A percentile compares a stretch with the other conserved stretches of the same genome.
These are phyloP conservation scores for Amblyteles armatorius DNA, from an alignment of 2,888 invertebrate species.

Conservation along the genomic window DNA sequence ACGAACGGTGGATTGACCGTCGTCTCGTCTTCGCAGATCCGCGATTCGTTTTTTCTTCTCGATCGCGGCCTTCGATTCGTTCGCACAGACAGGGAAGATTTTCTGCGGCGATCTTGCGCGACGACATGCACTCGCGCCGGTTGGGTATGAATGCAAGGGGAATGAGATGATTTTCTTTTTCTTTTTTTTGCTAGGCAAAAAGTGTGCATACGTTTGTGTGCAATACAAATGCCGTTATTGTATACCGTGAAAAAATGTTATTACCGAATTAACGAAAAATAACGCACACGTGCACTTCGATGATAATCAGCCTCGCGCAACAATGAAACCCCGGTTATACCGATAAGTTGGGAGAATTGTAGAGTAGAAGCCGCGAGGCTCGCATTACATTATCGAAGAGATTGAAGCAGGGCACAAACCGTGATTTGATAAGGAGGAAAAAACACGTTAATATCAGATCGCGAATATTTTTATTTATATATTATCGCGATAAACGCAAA, in stretches of 20 bases:
- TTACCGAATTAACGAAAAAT: not conserved
- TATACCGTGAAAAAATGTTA: not conserved
- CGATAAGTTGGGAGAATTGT: not conserved
- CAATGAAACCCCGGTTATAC: not conserved
- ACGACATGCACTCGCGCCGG: conserved; percentile 11
- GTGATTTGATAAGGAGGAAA: conserved; percentile 12
- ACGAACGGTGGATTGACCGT: conserved; percentile 7
- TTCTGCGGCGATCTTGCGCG: not conserved
- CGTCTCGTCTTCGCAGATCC: not conserved
- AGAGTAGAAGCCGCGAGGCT: not conserved
- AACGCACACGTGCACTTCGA: not conserved
- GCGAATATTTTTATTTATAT: conserved; percentile 51
- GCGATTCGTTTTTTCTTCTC: not conserved
- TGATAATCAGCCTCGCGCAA: not conserved
- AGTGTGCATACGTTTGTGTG: conserved; percentile 27
- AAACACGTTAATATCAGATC: conserved; percentile 19
- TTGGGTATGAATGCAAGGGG: conserved; percentile 11
- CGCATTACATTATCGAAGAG: conserved; percentile 1
- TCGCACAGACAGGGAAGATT: not conserved
- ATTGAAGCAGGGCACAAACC: conserved; percentile 37
- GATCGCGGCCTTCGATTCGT: not conserved
- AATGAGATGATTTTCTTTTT: conserved; percentile 17
- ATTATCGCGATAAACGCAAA: conserved; percentile 36
- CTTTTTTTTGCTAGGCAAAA: not conserved
- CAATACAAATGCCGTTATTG: conserved; percentile 13